Base-by-base conservation (phyloP, 2,888 invertebrate genomes). In the Alcis repandata region DNA sequence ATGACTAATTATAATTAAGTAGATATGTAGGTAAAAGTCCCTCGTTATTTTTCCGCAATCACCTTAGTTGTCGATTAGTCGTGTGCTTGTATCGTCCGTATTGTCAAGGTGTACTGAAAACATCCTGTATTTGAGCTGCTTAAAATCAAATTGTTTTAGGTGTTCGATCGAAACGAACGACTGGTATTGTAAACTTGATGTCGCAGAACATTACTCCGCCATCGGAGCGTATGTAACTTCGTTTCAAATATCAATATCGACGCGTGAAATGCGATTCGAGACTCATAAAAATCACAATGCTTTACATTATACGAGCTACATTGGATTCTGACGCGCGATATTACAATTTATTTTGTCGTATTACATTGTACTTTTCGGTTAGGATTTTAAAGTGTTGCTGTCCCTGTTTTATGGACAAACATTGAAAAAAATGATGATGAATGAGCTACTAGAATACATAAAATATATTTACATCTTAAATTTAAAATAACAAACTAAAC, bases 201-300 rank as follows among this genome's bases (percentile, higher is more conserved):
- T 38, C 49, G 19, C 22, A 19, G 38, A 48, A 57, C 32, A 59
- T 40, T 17, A 13, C 20, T 38, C 22, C 38, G 22, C 22, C 20
- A 46, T 51, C 15, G 51, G 15, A 51, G 36, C 51, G 51, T n/a
- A 32, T 17, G 20, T 51, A 20, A 51, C 32, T 33, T 54, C 43
- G 54, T 43, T 54, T 9, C 17, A 43, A 43, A 54, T 54, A 54
- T 43, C 41, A 38, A 54, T 43, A 54, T 43, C 54, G 19, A 43
- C 43, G 13, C 6, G 36, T 36, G 27, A 54, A 54, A 43, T 43
- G 27, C 10, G 54, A 43, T 54, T 43, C 41, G 32, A 54, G 43
- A 33, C 51, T 36, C 51, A 36, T 36, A 36, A 19, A 32, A n/a
- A 17, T 46, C 22, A 46, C n/a, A 46, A 13, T 2, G 22, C 2